Conservation (phyloP, 2,797 vertebrate species). For the Gymnoscopelus braueri region DNA sequence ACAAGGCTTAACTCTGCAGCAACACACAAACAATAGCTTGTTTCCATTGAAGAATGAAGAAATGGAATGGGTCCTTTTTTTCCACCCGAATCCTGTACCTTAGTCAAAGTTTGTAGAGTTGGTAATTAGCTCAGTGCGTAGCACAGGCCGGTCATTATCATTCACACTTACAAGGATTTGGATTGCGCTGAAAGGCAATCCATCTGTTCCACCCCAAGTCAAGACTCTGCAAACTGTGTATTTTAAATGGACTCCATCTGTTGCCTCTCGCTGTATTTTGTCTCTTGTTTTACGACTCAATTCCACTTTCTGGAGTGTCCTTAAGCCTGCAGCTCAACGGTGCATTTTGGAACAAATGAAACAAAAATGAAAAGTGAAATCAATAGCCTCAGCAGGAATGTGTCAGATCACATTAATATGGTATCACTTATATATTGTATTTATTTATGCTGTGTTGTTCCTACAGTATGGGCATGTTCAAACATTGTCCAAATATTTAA, state of each 20-base stretch:
- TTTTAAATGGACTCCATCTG: conserved; percentile 69
- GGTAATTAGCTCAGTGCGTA: conserved; percentile 33
- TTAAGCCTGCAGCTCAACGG: no score
- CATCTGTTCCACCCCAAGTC: conserved; percentile 65
- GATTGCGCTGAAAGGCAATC: conserved; percentile 34
- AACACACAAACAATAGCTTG: background rate
- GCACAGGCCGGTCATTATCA: conserved; percentile 38
- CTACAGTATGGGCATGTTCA: no score
- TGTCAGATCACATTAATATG: no score
- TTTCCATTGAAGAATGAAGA: background rate
- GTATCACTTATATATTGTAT: no score
- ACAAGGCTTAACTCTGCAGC: background rate
- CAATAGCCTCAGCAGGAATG: no score
- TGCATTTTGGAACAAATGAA: no score
- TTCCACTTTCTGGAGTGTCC: conserved; percentile 33
- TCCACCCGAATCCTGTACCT: background rate
- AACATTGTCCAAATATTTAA: no score
- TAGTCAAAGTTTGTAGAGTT: conserved; percentile 28
- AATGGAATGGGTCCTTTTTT: background rate
- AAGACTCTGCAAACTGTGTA: conserved; percentile 45
- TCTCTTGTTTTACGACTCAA: conserved; percentile 32
- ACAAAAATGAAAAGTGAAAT: no score
- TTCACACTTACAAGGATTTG: conserved; percentile 57
- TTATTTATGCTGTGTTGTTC: no score
- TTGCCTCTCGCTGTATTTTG: conserved; percentile 46